Evolutionary conservation across 2,113 vertebrate species (phyloP).

Genomic region (Heterotilapia buettikoferi): DNA sequence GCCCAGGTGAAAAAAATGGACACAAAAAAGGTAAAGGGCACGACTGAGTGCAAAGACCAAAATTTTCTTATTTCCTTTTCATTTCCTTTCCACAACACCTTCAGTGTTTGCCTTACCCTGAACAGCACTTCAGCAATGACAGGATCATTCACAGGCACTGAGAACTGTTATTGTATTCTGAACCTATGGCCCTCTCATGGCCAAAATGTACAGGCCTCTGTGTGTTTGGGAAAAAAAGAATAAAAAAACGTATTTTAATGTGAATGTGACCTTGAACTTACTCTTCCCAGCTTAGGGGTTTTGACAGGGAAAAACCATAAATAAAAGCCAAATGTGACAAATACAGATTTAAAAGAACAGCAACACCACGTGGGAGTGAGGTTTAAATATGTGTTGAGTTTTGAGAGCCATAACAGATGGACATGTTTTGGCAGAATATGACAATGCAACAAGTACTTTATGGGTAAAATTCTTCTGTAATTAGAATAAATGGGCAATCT

Average conservation of each 20-base stretch:
- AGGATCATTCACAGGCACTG: background rate
- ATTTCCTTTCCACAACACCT: conserved; percentile 50
- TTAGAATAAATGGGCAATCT: background rate
- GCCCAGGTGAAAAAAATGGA: background rate
- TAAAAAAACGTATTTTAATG: fast-evolving
- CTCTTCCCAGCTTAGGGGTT: background rate
- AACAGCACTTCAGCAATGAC: background rate
- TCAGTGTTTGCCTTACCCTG: background rate
- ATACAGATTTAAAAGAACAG: background rate
- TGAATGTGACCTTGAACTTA: background rate
- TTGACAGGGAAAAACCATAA: background rate
- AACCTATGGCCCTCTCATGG: background rate
- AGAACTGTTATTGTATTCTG: background rate
- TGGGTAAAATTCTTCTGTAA: background rate
- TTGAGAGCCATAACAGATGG: background rate
- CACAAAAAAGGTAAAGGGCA: background rate
- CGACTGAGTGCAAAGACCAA: background rate
- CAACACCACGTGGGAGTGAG: background rate
- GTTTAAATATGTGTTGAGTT: background rate
- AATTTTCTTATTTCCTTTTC: conserved; percentile 42
- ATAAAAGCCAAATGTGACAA: background rate
- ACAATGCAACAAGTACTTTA: background rate
- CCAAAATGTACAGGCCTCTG: background rate
- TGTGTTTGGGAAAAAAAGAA: background rate
- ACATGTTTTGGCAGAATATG: background rate